These are phyloP conservation scores for Ahaetulla prasina DNA, from an alignment of 2,113 vertebrate genomes.

Conservation along the genomic window DNA sequence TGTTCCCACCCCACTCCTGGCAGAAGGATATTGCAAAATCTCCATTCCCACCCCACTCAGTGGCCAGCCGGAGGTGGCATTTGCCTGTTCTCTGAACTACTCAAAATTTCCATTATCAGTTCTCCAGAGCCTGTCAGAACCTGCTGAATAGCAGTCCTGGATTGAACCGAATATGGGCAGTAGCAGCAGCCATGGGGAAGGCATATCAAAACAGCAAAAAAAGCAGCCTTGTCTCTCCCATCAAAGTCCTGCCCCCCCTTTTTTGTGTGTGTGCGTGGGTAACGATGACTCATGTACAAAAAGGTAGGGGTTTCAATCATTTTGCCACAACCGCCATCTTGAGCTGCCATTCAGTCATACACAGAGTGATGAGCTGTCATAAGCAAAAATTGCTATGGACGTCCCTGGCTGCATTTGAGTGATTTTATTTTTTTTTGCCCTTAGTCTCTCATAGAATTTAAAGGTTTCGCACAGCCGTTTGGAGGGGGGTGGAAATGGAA, in stretches of 20 bases:
- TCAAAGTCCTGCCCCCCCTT: neutral
- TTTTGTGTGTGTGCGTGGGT: neutral
- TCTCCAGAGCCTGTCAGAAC: too few species aligned
- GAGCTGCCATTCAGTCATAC: neutral
- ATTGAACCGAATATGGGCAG: neutral
- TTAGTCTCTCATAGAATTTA: neutral
- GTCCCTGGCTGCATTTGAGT: neutral
- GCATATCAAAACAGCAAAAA: neutral
- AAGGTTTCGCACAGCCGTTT: neutral
- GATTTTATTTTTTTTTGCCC: neutral
- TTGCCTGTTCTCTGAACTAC: too few species aligned
- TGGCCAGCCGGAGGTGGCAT: too few species aligned
- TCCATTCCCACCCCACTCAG: too few species aligned
- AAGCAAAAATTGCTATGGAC: neutral
- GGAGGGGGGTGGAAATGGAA: rapidly evolving
- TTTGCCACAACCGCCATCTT: neutral
- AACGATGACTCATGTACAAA: neutral
- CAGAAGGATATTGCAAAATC: too few species aligned
- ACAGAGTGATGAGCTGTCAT: neutral
- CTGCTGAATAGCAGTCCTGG: too few species aligned
- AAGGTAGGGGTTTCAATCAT: neutral
- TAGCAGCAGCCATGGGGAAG: neutral
- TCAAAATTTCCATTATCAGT: too few species aligned
- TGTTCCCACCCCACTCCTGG: too few species aligned
- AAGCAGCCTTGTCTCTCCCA: neutral